Percentiles rank a stretch among this genome's conserved stretches.
These are phyloP conservation scores for Leptosomus discolor DNA, from an alignment of 2,113 vertebrate genomes.

Conservation along the genomic window DNA sequence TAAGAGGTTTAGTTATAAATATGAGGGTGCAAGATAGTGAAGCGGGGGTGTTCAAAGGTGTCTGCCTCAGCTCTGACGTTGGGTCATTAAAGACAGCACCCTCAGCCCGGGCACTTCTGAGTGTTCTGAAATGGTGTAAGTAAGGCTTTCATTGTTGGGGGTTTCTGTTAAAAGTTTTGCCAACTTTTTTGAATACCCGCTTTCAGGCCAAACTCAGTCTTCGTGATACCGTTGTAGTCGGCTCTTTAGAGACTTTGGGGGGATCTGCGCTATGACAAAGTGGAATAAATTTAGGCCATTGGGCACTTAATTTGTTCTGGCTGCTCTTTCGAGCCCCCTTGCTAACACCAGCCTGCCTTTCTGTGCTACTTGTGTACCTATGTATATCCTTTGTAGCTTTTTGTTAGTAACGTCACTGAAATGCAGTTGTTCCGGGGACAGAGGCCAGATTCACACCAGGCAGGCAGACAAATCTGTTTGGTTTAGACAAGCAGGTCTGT, in stretches of 20 bases:
- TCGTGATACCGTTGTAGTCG: background rate
- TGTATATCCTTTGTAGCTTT: background rate
- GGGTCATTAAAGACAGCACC: background rate
- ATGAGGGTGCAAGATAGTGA: background rate
- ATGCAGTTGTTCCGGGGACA: background rate
- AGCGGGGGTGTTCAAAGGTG: background rate
- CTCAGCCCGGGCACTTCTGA: background rate
- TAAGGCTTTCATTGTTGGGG: background rate
- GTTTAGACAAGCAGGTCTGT: background rate
- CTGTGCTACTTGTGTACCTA: background rate
- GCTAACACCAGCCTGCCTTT: background rate
- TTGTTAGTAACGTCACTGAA: background rate
- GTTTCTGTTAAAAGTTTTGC: background rate
- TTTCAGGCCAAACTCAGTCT: background rate
- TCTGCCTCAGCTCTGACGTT: background rate
- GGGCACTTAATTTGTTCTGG: background rate
- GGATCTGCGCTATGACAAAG: background rate
- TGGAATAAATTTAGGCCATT: background rate
- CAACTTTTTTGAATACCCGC: background rate
- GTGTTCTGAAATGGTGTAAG: background rate
- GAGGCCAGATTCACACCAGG: background rate
- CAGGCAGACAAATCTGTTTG: background rate
- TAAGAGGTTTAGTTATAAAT: constrained; percentile 56
- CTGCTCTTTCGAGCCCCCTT: background rate
- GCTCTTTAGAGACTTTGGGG: background rate